Percentiles rank a stretch among this genome's conserved stretches.
phyloP scores from a whole-genome alignment of 2,888 invertebrate species.

The Drosophila phalerata region DNA sequence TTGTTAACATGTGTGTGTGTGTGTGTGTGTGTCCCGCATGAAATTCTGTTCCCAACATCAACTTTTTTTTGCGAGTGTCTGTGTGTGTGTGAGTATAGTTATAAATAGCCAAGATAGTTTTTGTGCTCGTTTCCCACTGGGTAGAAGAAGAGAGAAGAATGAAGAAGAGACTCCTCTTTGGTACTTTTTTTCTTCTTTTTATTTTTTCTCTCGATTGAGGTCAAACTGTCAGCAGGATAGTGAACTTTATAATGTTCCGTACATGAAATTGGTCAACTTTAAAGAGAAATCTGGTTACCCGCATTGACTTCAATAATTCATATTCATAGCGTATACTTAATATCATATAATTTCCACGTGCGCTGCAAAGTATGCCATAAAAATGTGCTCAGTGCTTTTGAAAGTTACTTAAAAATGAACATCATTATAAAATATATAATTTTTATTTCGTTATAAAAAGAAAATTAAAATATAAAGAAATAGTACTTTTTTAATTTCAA shows the following conservation, averaged over 20 bases:
- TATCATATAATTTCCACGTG: background rate
- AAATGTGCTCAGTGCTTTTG: background rate
- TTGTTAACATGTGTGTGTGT: conserved; percentile 18
- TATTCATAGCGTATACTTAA: background rate
- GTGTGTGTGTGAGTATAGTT: conserved; percentile 45
- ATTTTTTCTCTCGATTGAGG: conserved; percentile 60
- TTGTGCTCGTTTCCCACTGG: conserved; percentile 56
- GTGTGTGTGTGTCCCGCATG: conserved; percentile 32
- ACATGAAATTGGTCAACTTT: conserved; percentile 57
- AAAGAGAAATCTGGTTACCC: conserved; percentile 35
- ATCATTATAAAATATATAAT: no score
- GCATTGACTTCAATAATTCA: background rate
- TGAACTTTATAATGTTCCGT: conserved; percentile 68
- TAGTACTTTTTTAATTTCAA: background rate
- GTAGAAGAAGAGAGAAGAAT: background rate
- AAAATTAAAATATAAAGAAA: no score
- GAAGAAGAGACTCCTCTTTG: background rate
- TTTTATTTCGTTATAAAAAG: no score
- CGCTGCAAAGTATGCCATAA: conserved; percentile 32
- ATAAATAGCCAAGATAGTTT: conserved; percentile 78
- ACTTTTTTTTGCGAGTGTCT: conserved; percentile 12
- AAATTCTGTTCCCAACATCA: conserved; percentile 33
- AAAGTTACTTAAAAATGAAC: no score
- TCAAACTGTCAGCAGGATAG: conserved; percentile 75
- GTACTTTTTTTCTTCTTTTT: conserved; percentile 26